phyloP scores from a whole-genome alignment of 2,113 vertebrate genomes.

The Mastomys natalensis region DNA sequence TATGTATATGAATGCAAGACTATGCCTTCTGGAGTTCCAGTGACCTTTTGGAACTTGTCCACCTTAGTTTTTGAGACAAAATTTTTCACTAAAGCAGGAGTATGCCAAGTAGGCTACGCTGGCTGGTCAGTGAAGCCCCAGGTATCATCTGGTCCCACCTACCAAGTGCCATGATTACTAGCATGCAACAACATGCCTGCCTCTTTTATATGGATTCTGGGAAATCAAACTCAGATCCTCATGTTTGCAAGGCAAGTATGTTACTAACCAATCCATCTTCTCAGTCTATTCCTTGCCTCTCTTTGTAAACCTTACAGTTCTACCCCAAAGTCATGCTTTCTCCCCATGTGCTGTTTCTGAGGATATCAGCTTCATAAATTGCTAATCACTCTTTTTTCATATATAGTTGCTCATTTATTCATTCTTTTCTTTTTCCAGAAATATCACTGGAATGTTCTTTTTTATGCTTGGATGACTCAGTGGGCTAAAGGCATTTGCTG shows the following conservation, averaged over 20 bases:
- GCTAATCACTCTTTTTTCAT: constrained; percentile 27
- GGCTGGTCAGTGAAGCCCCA: not conserved
- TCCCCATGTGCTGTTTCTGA: fast-evolving
- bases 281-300: not conserved
- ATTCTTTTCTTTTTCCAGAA: constrained; percentile 1
- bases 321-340: not conserved
- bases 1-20: not conserved
- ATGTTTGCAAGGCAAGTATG: not conserved
- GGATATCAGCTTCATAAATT: not conserved
- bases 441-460: constrained; percentile 25
- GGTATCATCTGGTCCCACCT: too few relatives aligned
- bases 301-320: not conserved
- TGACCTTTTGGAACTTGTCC: too few relatives aligned
- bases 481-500: not conserved
- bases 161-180: too few relatives aligned
- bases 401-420: constrained; percentile 55
- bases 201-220: not conserved
- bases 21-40: too few relatives aligned
- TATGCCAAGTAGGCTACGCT: not conserved
- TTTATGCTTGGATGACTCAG: constrained; percentile 23
- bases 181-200: not conserved
- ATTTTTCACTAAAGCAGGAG: not conserved
- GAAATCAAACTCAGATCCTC: not conserved
- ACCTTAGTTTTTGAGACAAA: not conserved
- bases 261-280: not conserved